Evolutionary conservation across 1,140 invertebrate genomes (phyloP).

Genomic region (Phocides pigmalion): DNA sequence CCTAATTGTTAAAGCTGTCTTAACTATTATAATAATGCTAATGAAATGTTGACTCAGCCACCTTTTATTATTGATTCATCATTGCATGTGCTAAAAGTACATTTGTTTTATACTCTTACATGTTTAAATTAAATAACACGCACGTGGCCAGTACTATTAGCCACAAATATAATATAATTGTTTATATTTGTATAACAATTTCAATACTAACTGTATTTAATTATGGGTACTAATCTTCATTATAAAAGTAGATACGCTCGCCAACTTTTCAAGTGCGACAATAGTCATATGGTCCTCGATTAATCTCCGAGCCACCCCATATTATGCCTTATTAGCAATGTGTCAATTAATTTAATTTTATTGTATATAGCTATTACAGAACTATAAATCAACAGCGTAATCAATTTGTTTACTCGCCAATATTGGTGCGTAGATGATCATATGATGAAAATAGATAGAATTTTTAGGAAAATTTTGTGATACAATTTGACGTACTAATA

Average conservation of each 20-base stretch:
- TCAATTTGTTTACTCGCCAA: conserved; percentile 26
- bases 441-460: neutral
- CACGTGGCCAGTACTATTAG: too few species aligned
- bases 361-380: conserved; percentile 14
- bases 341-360: conserved; percentile 21
- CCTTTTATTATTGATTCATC: too few species aligned
- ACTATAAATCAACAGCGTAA: conserved; percentile 16
- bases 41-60: too few species aligned
- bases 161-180: too few species aligned
- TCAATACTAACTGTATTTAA: neutral
- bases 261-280: conserved; percentile 20
- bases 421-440: conserved; percentile 11
- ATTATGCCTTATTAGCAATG: conserved; percentile 16
- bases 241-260: conserved; percentile 7
- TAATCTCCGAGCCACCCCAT: conserved; percentile 10
- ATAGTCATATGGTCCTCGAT: conserved; percentile 21
- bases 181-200: too few species aligned
- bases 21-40: too few species aligned
- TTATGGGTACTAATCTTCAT: conserved; percentile 7
- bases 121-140: too few species aligned
- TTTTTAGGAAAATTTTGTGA: neutral
- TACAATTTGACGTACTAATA: neutral
- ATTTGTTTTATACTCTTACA: too few species aligned
- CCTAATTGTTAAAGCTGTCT: too few species aligned
- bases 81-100: too few species aligned